Conservation (phyloP, 2,797 vertebrate species). For the Eulemur coronatus region DNA sequence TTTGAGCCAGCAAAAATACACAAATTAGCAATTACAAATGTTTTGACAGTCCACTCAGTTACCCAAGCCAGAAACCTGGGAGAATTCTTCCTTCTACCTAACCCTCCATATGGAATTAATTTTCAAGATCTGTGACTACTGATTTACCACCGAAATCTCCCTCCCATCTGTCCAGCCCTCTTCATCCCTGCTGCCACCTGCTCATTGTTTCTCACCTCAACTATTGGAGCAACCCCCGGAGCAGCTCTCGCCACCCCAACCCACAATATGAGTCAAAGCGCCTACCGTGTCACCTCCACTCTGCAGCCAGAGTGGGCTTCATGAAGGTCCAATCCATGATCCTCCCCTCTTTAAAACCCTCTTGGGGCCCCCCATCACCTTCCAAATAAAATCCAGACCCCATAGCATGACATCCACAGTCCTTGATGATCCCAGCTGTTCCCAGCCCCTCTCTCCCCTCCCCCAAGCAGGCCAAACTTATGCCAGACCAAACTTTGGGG, state of each 20-base stretch:
- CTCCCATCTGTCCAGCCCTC: background rate
- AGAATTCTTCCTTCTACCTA: background rate
- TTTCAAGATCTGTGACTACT: background rate
- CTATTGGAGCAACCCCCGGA: background rate
- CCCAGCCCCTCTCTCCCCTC: background rate
- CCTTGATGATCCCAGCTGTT: background rate
- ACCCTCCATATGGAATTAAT: background rate
- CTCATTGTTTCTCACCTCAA: background rate
- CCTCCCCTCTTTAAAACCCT: background rate
- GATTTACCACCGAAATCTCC: background rate
- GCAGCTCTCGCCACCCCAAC: background rate
- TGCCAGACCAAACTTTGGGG: background rate
- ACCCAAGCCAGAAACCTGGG: background rate
- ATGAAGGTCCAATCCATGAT: background rate
- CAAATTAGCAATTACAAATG: slow-evolving; percentile 29
- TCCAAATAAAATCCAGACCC: background rate
- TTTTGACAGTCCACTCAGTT: background rate
- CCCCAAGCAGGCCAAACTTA: background rate
- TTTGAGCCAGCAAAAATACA: background rate
- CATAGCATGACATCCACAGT: background rate
- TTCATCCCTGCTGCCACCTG: background rate
- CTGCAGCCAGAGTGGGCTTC: background rate
- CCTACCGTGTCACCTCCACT: background rate
- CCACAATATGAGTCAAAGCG: background rate
- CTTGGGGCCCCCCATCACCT: background rate